These are phyloP conservation scores for Himalopsyche japonica DNA, from an alignment of 2,888 invertebrate genomes.

Conservation along the genomic window DNA sequence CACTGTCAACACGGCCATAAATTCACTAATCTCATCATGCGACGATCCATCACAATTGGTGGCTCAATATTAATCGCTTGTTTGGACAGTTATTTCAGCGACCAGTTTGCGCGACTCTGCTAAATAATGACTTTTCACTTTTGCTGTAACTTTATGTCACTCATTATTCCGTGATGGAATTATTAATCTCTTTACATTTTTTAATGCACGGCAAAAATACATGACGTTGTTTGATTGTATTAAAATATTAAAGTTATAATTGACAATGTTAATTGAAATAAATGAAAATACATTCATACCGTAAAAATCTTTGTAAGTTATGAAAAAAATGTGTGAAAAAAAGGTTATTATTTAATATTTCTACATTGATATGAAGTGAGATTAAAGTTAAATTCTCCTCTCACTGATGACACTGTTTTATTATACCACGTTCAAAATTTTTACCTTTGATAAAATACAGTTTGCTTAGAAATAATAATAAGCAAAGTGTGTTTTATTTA, in stretches of 20 bases:
- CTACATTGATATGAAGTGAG: too few relatives aligned
- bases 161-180: not conserved
- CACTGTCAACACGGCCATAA: conserved; percentile 22
- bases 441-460: too few relatives aligned
- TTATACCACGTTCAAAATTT: too few relatives aligned
- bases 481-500: too few relatives aligned
- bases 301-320: too few relatives aligned
- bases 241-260: not conserved
- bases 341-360: too few relatives aligned
- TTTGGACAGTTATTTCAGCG: conserved; percentile 9
- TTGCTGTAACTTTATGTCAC: not conserved
- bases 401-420: too few relatives aligned
- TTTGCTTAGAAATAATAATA: too few relatives aligned
- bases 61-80: conserved; percentile 18
- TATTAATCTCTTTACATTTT: not conserved
- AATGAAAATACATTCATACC: too few relatives aligned
- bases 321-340: too few relatives aligned
- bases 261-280: too few relatives aligned
- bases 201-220: not conserved
- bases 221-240: not conserved
- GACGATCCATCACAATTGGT: conserved; percentile 28
- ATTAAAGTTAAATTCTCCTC: too few relatives aligned
- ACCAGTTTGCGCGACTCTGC: not conserved
- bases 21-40: conserved; percentile 23
- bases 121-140: not conserved